Percentiles rank a stretch among this genome's conserved stretches.
These are phyloP conservation scores for Megaustenia siamemsis DNA, from an alignment of 2,888 invertebrate species.

Conservation along the genomic window DNA sequence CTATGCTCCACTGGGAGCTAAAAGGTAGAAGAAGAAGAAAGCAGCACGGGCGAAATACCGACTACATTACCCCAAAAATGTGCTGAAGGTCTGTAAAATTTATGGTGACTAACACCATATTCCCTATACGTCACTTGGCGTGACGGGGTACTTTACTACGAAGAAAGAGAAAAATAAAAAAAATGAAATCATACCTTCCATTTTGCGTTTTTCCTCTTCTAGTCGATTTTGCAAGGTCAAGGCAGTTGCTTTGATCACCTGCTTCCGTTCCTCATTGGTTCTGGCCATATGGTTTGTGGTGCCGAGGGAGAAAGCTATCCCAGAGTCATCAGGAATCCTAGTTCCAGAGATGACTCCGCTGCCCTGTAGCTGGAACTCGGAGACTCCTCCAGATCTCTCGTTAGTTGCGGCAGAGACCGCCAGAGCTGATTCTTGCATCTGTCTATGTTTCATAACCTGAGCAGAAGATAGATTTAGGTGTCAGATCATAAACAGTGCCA, in stretches of 20 bases:
- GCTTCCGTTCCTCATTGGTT: slow-evolving; percentile 68
- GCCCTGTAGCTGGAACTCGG: slow-evolving; percentile 32
- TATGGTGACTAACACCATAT: no score
- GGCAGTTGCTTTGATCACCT: slow-evolving; percentile 72
- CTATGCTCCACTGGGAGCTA: no score
- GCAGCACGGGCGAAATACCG: no score
- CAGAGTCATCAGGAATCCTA: neutral
- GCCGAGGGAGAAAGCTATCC: slow-evolving; percentile 36
- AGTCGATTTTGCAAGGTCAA: slow-evolving; percentile 69
- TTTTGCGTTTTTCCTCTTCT: slow-evolving; percentile 62
- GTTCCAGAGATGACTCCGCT: slow-evolving; percentile 1
- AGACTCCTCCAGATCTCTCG: neutral
- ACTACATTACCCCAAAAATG: no score
- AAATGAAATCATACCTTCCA: slow-evolving; percentile 54
- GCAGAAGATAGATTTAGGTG: neutral
- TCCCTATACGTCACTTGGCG: no score
- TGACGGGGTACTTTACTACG: no score
- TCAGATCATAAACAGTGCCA: neutral
- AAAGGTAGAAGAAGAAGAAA: no score
- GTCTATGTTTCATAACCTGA: slow-evolving; percentile 43
- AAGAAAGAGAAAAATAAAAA: no score
- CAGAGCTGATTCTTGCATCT: neutral
- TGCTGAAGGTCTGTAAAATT: no score
- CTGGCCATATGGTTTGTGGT: slow-evolving; percentile 47
- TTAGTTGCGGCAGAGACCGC: neutral